Evolutionary conservation across 1,140 invertebrate species (phyloP), one percentile per base, ranked within the genome.

Genomic region (Diachasma alloeum): DNA sequence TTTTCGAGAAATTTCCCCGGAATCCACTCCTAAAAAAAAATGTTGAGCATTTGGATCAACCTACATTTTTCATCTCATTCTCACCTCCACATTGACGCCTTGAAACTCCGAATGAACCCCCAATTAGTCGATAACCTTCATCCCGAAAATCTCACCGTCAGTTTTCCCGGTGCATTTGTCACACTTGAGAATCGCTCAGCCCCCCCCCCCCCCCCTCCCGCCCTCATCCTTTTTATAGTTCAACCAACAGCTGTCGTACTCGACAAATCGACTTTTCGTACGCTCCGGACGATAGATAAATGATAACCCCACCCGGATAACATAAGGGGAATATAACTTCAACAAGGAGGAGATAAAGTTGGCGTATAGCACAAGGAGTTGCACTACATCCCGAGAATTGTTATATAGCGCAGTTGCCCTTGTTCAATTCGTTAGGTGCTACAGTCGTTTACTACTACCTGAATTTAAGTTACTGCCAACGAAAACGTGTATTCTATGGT

Each of bases 401-500:
- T 31, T 8, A 26, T 17, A 22, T 63, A 63, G 59, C 9, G 2
- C 59, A 53, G 19, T 37, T 19, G 10, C 17, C 24, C n/a, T 39
- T 31, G 42, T 31, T 31, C 70, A 56, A 72, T 76, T 76, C 68
- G 67, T 71, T 76, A 76, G 74, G 68, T 53, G 67, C 48, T 26
- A 31, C 63, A 73, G 53, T 46, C 53, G 71, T 78, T 78, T 81
- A 78, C 78, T 81, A 72, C 77, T 77, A 75, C 42, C 59, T 80
- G 80, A 69, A 75, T 76, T 78, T 80, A 81, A 85, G 76, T 85
- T 85, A 85, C 78, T 74, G 69, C 78, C 78, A 63, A 63, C 36
- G 56, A 79, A 82, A 85, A 75, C 80, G 80, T 70, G 73, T 56
- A 75, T 72, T 86, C 81, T 83, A 86, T 86, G 84, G 74, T 46